Evolutionary conservation across 2,797 vertebrate species (phyloP).

Genomic region (Tragelaphus oryx): DNA sequence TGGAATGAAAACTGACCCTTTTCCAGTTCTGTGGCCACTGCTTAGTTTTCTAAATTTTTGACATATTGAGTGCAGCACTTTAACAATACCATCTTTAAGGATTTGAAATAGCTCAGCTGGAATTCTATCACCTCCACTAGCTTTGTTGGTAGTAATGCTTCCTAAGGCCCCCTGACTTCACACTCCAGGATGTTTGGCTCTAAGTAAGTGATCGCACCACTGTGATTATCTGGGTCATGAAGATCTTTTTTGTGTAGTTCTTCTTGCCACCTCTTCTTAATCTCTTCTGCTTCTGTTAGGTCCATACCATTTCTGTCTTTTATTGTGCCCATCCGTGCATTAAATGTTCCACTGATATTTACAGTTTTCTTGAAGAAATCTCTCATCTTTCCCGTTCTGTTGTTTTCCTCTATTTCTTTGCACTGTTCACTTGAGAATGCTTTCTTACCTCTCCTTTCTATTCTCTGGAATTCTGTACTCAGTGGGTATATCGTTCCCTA

Average conservation of each 20-base stretch:
- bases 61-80: not conserved
- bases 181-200: not conserved
- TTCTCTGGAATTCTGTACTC: not conserved
- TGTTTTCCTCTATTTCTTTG: not conserved
- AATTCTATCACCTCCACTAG: not conserved
- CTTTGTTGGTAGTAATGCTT: not conserved
- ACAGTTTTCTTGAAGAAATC: not conserved
- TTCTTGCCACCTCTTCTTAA: not conserved
- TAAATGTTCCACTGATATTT: not conserved
- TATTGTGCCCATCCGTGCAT: not conserved
- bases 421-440: not conserved
- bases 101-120: not conserved
- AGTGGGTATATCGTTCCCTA: not conserved
- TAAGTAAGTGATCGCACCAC: not conserved
- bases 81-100: not conserved
- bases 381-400: not conserved
- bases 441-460: not conserved
- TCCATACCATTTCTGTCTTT: not conserved
- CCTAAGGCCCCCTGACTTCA: not conserved
- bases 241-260: not conserved
- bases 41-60: not conserved
- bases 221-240: not conserved
- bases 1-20: not conserved
- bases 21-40: not conserved
- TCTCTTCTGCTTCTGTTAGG: not conserved